phyloP scores from a whole-genome alignment of 64 coral and sea anemone species.

The Porites lutea region DNA sequence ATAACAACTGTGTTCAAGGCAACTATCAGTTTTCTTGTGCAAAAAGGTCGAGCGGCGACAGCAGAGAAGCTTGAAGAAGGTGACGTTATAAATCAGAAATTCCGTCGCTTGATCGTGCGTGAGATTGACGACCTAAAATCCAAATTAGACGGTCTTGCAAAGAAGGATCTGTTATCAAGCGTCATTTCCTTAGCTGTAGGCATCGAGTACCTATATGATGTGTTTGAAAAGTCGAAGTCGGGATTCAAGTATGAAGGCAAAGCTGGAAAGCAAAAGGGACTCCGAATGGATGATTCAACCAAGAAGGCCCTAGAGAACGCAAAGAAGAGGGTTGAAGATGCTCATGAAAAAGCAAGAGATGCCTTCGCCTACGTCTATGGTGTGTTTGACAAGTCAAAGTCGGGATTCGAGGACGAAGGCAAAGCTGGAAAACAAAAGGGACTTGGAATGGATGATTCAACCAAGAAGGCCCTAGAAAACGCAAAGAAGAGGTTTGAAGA shows the following conservation, averaged over 20 bases:
- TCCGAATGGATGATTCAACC: conserved; percentile 20
- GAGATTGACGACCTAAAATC: conserved; percentile 59
- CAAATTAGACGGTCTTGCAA: conserved; percentile 67
- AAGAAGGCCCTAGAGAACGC: conserved; percentile 39
- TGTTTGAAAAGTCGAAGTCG: conserved; percentile 34
- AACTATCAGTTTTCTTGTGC: conserved; percentile 45
- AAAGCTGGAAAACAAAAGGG: not conserved
- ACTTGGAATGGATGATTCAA: conserved; percentile 13
- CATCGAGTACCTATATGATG: conserved; percentile 40
- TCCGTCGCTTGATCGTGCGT: conserved; percentile 59
- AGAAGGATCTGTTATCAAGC: conserved; percentile 23
- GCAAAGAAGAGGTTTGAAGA: conserved; percentile 51
- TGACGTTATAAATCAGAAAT: conserved; percentile 55
- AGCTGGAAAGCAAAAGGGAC: not conserved
- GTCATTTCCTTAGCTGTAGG: conserved; percentile 55
- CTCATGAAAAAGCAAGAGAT: conserved; percentile 19
- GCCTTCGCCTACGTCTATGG: conserved; percentile 55
- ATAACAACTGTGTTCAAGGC: conserved; percentile 26
- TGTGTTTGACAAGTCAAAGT: conserved; percentile 45
- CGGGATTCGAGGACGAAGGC: not conserved
- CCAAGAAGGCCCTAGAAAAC: conserved; percentile 24
- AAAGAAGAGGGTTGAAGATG: conserved; percentile 41
- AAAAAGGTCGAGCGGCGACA: conserved; percentile 36
- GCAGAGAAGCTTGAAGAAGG: conserved; percentile 42
- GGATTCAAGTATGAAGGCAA: not conserved